Evolutionary conservation across 2,888 invertebrate species (phyloP).

Genomic region (Idaea straminata): DNA sequence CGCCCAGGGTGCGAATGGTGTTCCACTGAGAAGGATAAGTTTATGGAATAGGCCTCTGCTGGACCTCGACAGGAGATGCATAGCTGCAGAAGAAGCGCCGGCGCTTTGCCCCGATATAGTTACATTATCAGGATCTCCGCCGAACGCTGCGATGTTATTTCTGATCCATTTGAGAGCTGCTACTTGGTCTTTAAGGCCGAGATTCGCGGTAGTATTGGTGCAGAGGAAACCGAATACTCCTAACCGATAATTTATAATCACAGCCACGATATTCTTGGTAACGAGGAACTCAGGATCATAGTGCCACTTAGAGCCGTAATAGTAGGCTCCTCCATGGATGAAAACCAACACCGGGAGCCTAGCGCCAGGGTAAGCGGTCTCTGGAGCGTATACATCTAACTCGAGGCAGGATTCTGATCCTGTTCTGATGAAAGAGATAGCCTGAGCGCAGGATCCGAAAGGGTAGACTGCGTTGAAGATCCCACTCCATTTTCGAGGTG

Average conservation of each 20-base stretch:
- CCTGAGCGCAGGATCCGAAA: slow-evolving; percentile 55
- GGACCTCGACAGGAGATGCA: slow-evolving; percentile 58
- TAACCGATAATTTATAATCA: slow-evolving; percentile 63
- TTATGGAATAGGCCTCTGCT: slow-evolving; percentile 67
- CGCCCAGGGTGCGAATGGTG: slow-evolving; percentile 61
- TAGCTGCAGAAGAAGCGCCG: slow-evolving; percentile 58
- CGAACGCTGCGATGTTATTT: slow-evolving; percentile 61
- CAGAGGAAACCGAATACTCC: slow-evolving; percentile 68
- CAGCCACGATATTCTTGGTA: slow-evolving; percentile 54
- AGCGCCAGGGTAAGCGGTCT: slow-evolving; percentile 25
- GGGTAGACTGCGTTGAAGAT: slow-evolving; percentile 50
- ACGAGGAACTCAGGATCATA: slow-evolving; percentile 69
- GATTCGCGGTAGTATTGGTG: slow-evolving; percentile 57
- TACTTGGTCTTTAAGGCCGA: slow-evolving; percentile 67
- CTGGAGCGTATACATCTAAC: slow-evolving; percentile 62
- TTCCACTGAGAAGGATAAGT: slow-evolving; percentile 63
- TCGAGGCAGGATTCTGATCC: slow-evolving; percentile 63
- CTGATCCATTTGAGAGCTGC: slow-evolving; percentile 68
- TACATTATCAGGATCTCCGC: slow-evolving; percentile 70
- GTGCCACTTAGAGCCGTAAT: slow-evolving; percentile 64
- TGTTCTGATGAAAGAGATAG: slow-evolving; percentile 40
- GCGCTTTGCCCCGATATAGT: slow-evolving; percentile 70
- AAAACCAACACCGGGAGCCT: slow-evolving; percentile 63
- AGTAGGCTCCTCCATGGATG: slow-evolving; percentile 69
- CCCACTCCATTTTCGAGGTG: slow-evolving; percentile 53